Evolutionary conservation across 2,113 vertebrate species (phyloP), one percentile per base, ranked within the genome.

Genomic region (Mustela nigripes): DNA sequence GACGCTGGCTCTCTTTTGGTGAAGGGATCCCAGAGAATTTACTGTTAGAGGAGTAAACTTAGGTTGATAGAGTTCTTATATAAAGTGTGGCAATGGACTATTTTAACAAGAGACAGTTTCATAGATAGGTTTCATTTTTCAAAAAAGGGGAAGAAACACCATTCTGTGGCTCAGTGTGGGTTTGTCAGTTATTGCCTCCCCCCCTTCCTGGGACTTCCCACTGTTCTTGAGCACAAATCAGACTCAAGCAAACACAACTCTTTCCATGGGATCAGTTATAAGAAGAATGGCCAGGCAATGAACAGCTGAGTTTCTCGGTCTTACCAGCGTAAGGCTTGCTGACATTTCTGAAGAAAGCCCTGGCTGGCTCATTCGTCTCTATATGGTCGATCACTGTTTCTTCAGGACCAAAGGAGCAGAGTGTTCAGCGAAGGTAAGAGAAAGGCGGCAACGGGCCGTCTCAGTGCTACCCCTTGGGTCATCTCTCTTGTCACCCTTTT

Each of bases 141-240:
- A 58, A 98, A 99, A 98, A 98, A 98, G 99, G 98, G 99, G 98
- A 99, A 99, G 99, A 98, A 98, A 76, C 82, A 92, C 78, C 91
- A 98, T 97, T 97, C 81, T 3, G 4, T 94, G 97, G 79, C 97
- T 98, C 87, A 39, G 79, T 97, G 98, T 97, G 97, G 97, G 80
- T 80, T 97, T 97, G 98, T 82, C 95, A 86, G 97, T 99, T 99
- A 98, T 96, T 97, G 98, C 94, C 12, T 96, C 92, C 89, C 96
- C 95, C 95, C 50, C 96, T 98, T 97, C 95, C 88, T 90, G 98
- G 97, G 99, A 99, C 98, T 98, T 99, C 96, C 98, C 98, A 98
- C 98, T 98, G 95, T 65, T 82, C 88, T 94, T 97, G 87, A 96
- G 90, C 97, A 94, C 91, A 95, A 42, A 36, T 96, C 84, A 98